A percentile compares a stretch with the other conserved stretches of the same genome.
Conservation (phyloP, 2,113 vertebrate genomes). For the Nymphicus hollandicus region DNA sequence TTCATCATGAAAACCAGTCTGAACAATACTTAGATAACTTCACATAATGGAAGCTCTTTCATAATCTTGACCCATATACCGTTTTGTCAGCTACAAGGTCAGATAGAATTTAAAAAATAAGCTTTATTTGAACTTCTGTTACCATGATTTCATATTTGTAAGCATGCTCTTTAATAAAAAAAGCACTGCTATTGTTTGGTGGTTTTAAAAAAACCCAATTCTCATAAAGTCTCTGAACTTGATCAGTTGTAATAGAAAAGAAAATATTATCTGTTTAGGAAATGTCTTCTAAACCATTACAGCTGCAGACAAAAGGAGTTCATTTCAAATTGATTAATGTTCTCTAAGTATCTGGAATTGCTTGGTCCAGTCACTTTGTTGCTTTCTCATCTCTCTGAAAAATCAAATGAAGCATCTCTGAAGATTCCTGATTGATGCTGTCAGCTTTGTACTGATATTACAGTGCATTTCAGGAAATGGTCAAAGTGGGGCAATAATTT, state of each 20-base stretch:
- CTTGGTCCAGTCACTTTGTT: conserved; percentile 66
- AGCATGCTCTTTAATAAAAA: conserved; percentile 59
- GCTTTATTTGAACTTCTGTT: conserved; percentile 36
- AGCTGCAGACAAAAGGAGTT: conserved; percentile 67
- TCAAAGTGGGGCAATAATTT: conserved; percentile 55
- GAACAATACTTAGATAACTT: conserved; percentile 76
- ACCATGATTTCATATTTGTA: conserved; percentile 58
- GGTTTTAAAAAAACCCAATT: not conserved
- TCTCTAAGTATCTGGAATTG: conserved; percentile 69
- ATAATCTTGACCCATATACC: conserved; percentile 65
- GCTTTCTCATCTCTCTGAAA: conserved; percentile 69
- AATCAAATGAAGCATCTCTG: conserved; percentile 72
- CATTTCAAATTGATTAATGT: conserved; percentile 71
- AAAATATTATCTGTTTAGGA: conserved; percentile 66
- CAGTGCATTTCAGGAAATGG: conserved; percentile 59
- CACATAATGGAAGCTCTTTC: conserved; percentile 72
- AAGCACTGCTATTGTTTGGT: not conserved
- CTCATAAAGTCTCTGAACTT: conserved; percentile 33
- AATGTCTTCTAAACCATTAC: conserved; percentile 65
- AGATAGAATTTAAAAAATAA: conserved; percentile 69
- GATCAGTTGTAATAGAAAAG: conserved; percentile 63
- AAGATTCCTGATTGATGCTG: conserved; percentile 69
- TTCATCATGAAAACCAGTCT: conserved; percentile 76
- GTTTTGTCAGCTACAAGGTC: conserved; percentile 79
- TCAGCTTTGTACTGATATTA: conserved; percentile 58